Evolutionary conservation across 2,888 invertebrate species (phyloP), one percentile per base, ranked within the genome.

Genomic region (Rotaria magnacalcarata): DNA sequence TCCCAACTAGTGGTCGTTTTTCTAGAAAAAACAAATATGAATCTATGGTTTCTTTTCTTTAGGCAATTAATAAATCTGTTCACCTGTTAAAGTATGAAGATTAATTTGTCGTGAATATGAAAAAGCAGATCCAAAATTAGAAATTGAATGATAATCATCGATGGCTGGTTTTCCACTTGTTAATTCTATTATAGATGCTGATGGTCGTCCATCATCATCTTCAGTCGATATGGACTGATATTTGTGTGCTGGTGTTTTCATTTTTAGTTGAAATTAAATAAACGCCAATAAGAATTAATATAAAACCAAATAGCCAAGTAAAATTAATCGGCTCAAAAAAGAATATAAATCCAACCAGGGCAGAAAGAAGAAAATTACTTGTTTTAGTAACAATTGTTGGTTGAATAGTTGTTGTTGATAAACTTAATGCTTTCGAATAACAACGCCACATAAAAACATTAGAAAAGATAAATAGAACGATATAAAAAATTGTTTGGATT

Each of bases 381-480:
- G 84, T 84, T 86, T 86, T 86, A 27, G 84, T 86, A 16, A 86
- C 41, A 47, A 84, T 67, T 47, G 86, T 86, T 14, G 86, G 67
- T 41, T 75, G 84, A 34, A 86, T 24, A 67, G 52, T 84, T 56
- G 41, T 85, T 80, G 86, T 67, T 84, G 84, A 84, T 74, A 74
- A 21, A 19, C 52, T 50, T 41, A 86, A 41, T 24, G 84, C 84
- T 58, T 86, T 86, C 6, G 86, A 84, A 85, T 84, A 86, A 27
- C 84, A 86, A 34, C 84, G 43, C 86, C 86, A 86, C 86, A 86
- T 86, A 54, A 86, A 80, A 8, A 67, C 47, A 75, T 86, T 86
- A n/a, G 24, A 56, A n/a, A 84, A 19, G 19, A 86, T 47, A 27
- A 84, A 84, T 8, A 86, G 74, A 27, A 67, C 14, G 19, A 86